Evolutionary conservation across 2,113 vertebrate genomes (phyloP), one percentile per base, ranked within the genome.

Genomic region (Sisor rabdophorus): DNA sequence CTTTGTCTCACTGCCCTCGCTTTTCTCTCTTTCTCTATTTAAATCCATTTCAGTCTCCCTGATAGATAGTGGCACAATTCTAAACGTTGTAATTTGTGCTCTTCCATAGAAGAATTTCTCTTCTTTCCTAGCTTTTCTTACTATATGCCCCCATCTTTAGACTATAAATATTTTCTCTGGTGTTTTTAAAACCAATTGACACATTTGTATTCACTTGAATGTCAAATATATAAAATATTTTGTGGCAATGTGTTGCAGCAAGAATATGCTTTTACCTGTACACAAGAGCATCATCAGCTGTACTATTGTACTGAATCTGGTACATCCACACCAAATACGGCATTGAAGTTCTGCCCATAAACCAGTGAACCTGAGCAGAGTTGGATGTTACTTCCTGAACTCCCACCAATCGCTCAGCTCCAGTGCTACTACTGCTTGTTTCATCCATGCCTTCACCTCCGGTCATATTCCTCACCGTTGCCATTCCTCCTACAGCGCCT

Each of bases 281-380:
- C 64, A 93, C 88, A 70, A 93, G 90, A 17, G 91, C 89, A 30
- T 90, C 86, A 15, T 91, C 90, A 0, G 84, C 88, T 0, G 90
- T 89, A 87, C 86, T 86, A 85, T 93, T 93, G 86, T 93, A 93
- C 80, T 93, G 92, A 82, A 93, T 93, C 87, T 93, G 92, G 84
- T 91, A 93, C 92, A 93, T 93, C 92, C 92, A 93, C 72, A 93
- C 92, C 55, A 86, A 84, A 16, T 91, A 91, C 52, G 84, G 88
- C 26, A 75, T 78, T 0, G 89, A 85, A 1, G 91, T 87, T 76
- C 88, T 87, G 6, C 92, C 92, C 0, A 91, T 86, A 81, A 89
- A 89, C 95, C 95, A 97, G 64, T 90, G 91, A 68, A 97, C 90
- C 87, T 95, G 89, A 44, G 94, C 95, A 0, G 94, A 94, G 19